Evolutionary conservation across 2,888 invertebrate species (phyloP).

Genomic region (Tyria jacobaeae): DNA sequence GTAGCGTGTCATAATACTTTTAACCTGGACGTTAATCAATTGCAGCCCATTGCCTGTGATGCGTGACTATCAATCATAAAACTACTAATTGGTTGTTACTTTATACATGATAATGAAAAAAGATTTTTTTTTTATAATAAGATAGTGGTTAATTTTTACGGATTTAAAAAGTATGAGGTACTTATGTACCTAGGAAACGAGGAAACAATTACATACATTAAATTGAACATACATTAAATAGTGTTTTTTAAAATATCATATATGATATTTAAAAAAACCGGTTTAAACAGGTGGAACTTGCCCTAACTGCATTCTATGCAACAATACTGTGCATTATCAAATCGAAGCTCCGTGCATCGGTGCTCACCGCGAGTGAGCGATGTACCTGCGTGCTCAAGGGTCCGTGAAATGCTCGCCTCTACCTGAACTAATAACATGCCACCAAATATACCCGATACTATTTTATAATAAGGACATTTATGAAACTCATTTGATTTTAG

Average conservation of each 20-base stretch:
- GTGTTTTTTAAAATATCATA: conserved; percentile 47
- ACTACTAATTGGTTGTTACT: conserved; percentile 47
- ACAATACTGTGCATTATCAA: conserved; percentile 72
- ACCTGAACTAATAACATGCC: conserved; percentile 50
- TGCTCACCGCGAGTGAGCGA: conserved; percentile 64
- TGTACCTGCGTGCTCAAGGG: conserved; percentile 73
- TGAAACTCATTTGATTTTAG: conserved; percentile 1
- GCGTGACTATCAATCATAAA: conserved; percentile 55
- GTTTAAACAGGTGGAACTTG: conserved; percentile 64
- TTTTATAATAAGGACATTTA: conserved; percentile 45
- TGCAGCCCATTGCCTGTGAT: conserved; percentile 43
- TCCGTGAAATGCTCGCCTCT: conserved; percentile 70
- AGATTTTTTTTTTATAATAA: not conserved
- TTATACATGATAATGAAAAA: conserved; percentile 25
- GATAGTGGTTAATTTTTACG: too few species aligned
- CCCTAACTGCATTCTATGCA: conserved; percentile 63
- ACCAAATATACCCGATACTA: conserved; percentile 38
- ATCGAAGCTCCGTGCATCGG: conserved; percentile 72
- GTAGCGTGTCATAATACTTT: conserved; percentile 35
- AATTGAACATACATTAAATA: conserved; percentile 43
- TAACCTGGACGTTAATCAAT: conserved; percentile 48
- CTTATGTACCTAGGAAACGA: too few species aligned
- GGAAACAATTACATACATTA: too few species aligned
- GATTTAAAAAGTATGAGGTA: too few species aligned
- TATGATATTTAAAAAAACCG: conserved; percentile 58